Conservation (phyloP, 2,797 vertebrate species). For the Australoheros facetus region DNA sequence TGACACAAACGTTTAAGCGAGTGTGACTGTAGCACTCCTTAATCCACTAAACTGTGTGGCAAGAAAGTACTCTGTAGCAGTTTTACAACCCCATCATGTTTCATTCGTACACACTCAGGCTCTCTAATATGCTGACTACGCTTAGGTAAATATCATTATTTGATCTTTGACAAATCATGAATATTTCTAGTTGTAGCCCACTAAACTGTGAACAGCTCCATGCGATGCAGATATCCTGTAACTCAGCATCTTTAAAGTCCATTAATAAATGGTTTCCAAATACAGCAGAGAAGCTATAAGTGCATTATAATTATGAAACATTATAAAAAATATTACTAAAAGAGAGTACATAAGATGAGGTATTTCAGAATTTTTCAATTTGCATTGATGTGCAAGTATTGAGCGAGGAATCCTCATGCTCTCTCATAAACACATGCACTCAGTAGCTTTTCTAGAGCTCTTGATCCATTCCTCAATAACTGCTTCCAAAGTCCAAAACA, state of each 20-base stretch:
- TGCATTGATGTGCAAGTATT: not conserved
- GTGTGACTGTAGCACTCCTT: slow-evolving; percentile 75
- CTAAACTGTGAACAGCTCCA: slow-evolving; percentile 21
- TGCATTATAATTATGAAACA: slow-evolving; percentile 23
- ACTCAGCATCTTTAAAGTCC: slow-evolving; percentile 37
- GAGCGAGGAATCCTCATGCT: not conserved
- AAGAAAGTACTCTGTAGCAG: slow-evolving; percentile 62
- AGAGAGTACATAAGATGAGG: not conserved
- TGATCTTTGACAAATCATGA: slow-evolving; percentile 67
- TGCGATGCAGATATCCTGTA: slow-evolving; percentile 9
- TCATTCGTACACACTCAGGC: slow-evolving; percentile 54
- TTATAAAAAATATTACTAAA: not conserved
- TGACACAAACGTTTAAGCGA: slow-evolving; percentile 80
- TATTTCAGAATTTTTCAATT: not conserved
- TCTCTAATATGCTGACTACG: slow-evolving; percentile 62
- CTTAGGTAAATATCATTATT: slow-evolving; percentile 71
- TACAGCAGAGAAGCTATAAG: slow-evolving; percentile 9
- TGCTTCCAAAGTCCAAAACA: too few relatives aligned
- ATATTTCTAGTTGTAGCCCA: slow-evolving; percentile 18
- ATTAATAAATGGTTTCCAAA: slow-evolving; percentile 44
- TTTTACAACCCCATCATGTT: slow-evolving; percentile 69
- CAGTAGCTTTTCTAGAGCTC: not conserved
- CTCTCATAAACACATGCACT: not conserved
- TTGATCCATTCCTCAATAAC: not conserved
- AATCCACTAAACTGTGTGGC: slow-evolving; percentile 79